Percentiles rank a stretch among this genome's conserved stretches.
Conservation (phyloP, 1,140 invertebrate species). For the Brachionus plicatilis region DNA sequence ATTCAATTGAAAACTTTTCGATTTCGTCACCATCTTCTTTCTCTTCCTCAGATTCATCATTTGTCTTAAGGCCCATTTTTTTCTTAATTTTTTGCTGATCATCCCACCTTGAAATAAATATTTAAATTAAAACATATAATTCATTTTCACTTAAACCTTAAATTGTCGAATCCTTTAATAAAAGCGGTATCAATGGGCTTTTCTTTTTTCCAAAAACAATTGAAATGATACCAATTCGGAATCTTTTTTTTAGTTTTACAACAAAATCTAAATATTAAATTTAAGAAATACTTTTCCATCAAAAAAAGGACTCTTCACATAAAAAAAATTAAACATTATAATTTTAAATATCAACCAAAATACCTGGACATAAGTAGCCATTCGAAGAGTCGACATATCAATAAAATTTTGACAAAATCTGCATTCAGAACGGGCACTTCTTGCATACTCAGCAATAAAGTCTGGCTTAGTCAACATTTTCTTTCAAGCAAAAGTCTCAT, state of each 20-base stretch:
- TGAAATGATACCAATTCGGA: constrained; percentile 78
- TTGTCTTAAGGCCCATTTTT: constrained; percentile 57
- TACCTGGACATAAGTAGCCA: constrained; percentile 84
- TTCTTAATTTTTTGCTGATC: constrained; percentile 78
- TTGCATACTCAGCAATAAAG: constrained; percentile 71
- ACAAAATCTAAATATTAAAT: constrained; percentile 24
- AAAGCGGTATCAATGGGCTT: constrained; percentile 68
- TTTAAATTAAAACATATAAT: not conserved
- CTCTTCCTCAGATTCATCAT: constrained; percentile 45
- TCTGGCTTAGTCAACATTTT: too few relatives aligned
- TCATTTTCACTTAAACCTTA: constrained; percentile 53
- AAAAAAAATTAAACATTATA: constrained; percentile 41
- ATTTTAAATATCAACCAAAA: not conserved
- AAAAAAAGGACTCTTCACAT: constrained; percentile 71
- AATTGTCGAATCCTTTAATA: constrained; percentile 74
- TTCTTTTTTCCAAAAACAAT: constrained; percentile 78
- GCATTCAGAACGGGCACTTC: constrained; percentile 73
- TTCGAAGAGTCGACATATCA: constrained; percentile 66
- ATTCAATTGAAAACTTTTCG: constrained; percentile 73
- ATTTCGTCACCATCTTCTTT: constrained; percentile 46
- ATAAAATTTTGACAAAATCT: constrained; percentile 75
- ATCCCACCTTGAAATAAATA: constrained; percentile 58
- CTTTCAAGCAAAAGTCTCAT: too few relatives aligned
- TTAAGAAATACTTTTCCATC: constrained; percentile 70
- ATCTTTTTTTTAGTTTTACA: constrained; percentile 45